A percentile compares a stretch with the other conserved stretches of the same genome.
Evolutionary conservation across 2,888 invertebrate genomes (phyloP).

Genomic region (Brassicogethes aeneus): DNA sequence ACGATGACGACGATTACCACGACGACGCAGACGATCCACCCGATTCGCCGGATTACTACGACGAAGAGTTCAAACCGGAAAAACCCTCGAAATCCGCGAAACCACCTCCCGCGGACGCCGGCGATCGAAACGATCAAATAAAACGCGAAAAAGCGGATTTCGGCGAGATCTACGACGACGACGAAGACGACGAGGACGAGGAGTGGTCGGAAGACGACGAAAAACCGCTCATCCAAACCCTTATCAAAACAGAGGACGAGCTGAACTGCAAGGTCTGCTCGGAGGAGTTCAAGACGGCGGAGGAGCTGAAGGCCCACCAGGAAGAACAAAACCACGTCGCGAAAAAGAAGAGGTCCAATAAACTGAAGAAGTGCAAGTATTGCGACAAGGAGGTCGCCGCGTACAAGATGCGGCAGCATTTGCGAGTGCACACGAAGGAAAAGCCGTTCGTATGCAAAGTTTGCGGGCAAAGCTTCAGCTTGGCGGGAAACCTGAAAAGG

Average conservation of each 20-base stretch:
- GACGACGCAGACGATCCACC: background rate
- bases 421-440: constrained; percentile 39
- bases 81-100: too few species aligned
- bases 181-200: background rate
- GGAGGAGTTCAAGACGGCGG: background rate
- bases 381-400: background rate
- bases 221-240: background rate
- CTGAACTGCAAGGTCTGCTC: too few species aligned
- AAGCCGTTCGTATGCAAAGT: constrained; percentile 41
- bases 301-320: too few species aligned
- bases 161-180: too few species aligned
- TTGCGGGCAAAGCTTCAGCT: constrained; percentile 38
- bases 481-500: constrained; percentile 38
- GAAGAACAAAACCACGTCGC: background rate
- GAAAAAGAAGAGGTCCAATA: background rate
- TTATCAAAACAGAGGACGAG: background rate
- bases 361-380: background rate
- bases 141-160: background rate
- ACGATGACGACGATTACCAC: background rate
- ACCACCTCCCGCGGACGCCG: background rate
- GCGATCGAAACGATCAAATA: background rate
- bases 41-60: background rate
- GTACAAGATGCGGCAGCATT: constrained; percentile 27
- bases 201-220: background rate
- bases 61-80: background rate